A percentile compares a stretch with the other conserved stretches of the same genome.
These are phyloP conservation scores for Leptobrachium leishanense DNA, from an alignment of 2,113 vertebrate species.

Conservation along the genomic window DNA sequence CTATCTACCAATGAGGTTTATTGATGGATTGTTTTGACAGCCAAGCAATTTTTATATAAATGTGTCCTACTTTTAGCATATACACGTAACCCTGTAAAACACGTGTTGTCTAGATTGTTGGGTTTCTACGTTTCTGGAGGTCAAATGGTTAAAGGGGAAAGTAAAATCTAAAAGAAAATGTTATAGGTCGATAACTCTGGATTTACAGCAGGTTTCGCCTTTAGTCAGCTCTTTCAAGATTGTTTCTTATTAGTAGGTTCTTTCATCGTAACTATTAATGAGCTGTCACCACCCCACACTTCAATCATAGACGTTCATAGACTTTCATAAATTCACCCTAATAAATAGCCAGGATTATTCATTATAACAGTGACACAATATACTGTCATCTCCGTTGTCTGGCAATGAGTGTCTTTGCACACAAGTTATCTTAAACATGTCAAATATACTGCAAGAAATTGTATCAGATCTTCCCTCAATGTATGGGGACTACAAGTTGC, in stretches of 20 bases:
- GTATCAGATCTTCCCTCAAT: no score
- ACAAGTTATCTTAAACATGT: neutral
- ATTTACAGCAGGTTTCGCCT: constrained; percentile 35
- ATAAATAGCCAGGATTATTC: constrained; percentile 28
- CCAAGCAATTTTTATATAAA: no score
- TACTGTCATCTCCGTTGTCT: constrained; percentile 8
- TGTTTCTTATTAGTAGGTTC: constrained; percentile 24
- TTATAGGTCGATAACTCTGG: constrained; percentile 21
- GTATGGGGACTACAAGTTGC: no score
- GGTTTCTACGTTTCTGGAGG: no score
- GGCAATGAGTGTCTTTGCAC: neutral
- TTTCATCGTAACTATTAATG: constrained; percentile 18
- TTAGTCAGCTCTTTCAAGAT: constrained; percentile 30
- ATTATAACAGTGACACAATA: constrained; percentile 20
- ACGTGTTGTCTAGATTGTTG: no score
- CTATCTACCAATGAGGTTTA: no score
- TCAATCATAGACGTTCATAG: constrained; percentile 22
- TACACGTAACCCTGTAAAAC: no score
- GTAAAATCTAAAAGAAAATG: constrained; percentile 17
- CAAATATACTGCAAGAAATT: neutral
- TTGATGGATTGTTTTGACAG: no score
- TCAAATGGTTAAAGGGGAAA: neutral
- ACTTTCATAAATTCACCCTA: constrained; percentile 32
- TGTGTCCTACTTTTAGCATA: no score
- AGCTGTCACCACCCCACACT: constrained; percentile 28